phyloP scores from a whole-genome alignment of 2,888 invertebrate species.

The Caenorhabditis sp. region DNA sequence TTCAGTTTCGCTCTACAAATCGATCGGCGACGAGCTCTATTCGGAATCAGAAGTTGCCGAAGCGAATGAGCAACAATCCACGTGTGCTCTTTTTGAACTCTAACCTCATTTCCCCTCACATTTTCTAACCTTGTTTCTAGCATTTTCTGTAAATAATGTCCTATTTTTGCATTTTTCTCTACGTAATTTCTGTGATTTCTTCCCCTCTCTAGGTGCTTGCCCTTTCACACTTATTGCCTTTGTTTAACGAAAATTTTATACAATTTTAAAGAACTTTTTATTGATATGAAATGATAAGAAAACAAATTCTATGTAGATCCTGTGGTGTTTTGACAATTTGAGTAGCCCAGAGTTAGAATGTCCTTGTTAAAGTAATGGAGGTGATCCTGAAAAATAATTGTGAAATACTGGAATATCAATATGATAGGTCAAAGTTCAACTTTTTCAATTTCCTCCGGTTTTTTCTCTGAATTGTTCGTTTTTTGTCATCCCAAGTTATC shows the following conservation, averaged over 20 bases:
- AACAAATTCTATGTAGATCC: not conserved
- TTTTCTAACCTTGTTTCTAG: not conserved
- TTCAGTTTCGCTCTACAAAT: constrained; percentile 35
- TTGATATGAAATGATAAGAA: not conserved
- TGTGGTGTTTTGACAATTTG: constrained; percentile 18
- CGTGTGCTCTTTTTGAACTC: constrained; percentile 36
- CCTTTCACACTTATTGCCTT: not conserved
- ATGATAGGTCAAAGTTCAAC: too few relatives aligned
- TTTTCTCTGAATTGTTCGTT: too few relatives aligned
- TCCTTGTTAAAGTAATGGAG: constrained; percentile 52
- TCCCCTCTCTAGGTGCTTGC: not conserved
- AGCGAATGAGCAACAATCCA: constrained; percentile 29
- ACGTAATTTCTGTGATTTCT: too few relatives aligned
- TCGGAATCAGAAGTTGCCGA: constrained; percentile 25
- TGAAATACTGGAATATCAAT: not conserved
- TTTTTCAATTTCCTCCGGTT: too few relatives aligned
- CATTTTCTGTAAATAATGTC: constrained; percentile 16
- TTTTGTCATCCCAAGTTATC: not conserved
- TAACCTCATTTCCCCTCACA: constrained; percentile 1
- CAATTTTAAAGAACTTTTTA: not conserved
- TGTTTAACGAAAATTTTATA: too few relatives aligned
- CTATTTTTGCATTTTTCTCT: too few relatives aligned
- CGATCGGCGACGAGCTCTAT: constrained; percentile 35
- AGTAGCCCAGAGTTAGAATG: constrained; percentile 16
- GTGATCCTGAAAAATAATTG: constrained; percentile 51